Evolutionary conservation across 1,140 invertebrate species (phyloP).

Genomic region (Triops cancriformis): DNA sequence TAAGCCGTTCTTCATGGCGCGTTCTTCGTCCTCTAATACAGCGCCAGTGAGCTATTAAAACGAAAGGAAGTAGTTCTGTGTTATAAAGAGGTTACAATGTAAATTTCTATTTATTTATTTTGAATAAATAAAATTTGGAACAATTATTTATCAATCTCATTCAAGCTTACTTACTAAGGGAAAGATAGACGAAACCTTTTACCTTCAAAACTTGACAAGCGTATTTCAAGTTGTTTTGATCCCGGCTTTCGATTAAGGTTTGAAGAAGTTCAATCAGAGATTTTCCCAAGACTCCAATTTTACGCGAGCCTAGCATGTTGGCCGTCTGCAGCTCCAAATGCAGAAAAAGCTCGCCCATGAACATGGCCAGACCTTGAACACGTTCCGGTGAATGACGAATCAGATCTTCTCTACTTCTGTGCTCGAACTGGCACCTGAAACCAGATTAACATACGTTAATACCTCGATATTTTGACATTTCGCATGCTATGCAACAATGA

Average conservation of each 20-base stretch:
- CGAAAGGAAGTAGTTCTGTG: neutral
- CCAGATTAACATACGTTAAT: slow-evolving; percentile 16
- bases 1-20: neutral
- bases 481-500: neutral
- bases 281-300: slow-evolving; percentile 27
- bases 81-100: too few relatives aligned
- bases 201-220: slow-evolving; percentile 48
- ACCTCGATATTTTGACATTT: neutral
- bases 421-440: slow-evolving; percentile 30
- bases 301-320: slow-evolving; percentile 21
- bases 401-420: slow-evolving; percentile 27
- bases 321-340: slow-evolving; percentile 29
- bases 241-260: slow-evolving; percentile 27
- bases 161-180: too few relatives aligned
- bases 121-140: too few relatives aligned
- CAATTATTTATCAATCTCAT: too few relatives aligned
- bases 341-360: slow-evolving; percentile 32
- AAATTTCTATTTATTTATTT: too few relatives aligned
- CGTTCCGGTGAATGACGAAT: slow-evolving; percentile 27
- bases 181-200: slow-evolving; percentile 12
- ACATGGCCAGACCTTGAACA: slow-evolving; percentile 32
- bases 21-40: slow-evolving; percentile 27
- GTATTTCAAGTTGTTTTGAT: slow-evolving; percentile 38
- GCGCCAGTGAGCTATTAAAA: slow-evolving; percentile 28
- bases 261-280: slow-evolving; percentile 27